Evolutionary conservation across 2,113 vertebrate genomes (phyloP).

Genomic region (Casuarius casuarius): DNA sequence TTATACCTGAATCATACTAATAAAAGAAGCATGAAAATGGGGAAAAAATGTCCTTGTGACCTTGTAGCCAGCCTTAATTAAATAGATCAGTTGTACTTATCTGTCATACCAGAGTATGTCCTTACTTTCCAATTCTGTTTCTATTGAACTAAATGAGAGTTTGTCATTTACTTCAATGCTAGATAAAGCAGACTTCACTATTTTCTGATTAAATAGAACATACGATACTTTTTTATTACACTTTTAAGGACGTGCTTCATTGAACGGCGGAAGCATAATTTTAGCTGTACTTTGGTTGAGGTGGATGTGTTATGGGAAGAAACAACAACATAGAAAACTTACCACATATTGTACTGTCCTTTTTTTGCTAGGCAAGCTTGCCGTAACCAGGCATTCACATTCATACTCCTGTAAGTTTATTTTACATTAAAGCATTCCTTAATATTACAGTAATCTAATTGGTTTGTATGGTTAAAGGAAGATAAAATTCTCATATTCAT

Average conservation of each 20-base stretch:
- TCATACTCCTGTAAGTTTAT: background rate
- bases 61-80: background rate
- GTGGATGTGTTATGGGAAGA: background rate
- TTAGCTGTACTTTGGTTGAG: background rate
- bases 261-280: background rate
- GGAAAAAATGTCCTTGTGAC: background rate
- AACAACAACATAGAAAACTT: background rate
- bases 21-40: background rate
- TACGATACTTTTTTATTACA: accelerated
- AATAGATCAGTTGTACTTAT: background rate
- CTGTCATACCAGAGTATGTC: background rate
- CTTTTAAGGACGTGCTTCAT: background rate
- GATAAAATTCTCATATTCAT: slow-evolving; percentile 30
- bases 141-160: background rate
- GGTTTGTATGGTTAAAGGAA: background rate
- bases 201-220: background rate
- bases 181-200: background rate
- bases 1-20: background rate
- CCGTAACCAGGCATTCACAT: background rate
- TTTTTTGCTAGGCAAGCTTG: background rate
- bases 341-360: background rate
- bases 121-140: background rate
- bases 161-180: background rate
- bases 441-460: slow-evolving; percentile 11
- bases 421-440: background rate